Conservation (phyloP, 2,113 vertebrate genomes). For the Casuarius casuarius region DNA sequence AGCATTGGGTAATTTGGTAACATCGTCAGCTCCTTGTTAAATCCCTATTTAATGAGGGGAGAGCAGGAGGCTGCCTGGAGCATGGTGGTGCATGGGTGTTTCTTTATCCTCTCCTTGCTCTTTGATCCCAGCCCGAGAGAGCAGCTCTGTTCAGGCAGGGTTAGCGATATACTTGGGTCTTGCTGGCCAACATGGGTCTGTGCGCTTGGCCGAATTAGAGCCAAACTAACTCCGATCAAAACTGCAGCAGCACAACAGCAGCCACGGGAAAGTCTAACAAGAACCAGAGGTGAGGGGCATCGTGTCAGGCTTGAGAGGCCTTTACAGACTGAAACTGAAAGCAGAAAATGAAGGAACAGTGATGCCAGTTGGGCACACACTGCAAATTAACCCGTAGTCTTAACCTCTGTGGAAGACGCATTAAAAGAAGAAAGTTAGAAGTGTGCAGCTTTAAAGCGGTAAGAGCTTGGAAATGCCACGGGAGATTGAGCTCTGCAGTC, state of each 20-base stretch:
- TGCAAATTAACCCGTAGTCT: not conserved
- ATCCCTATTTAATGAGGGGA: not conserved
- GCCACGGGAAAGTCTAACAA: not conserved
- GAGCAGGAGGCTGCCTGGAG: not conserved
- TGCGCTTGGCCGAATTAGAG: not conserved
- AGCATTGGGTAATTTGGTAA: not conserved
- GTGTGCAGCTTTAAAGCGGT: not conserved
- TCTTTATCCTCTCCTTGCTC: not conserved
- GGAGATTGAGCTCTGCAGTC: not conserved
- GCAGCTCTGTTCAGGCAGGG: not conserved
- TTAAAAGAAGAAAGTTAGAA: not conserved
- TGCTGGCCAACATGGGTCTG: not conserved
- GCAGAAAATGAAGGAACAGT: not conserved
- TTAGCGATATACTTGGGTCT: not conserved
- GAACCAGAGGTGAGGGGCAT: not conserved
- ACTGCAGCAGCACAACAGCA: not conserved
- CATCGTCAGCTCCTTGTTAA: not conserved
- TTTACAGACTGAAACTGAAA: constrained; percentile 52
- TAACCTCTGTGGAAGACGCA: not conserved
- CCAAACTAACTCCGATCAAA: not conserved
- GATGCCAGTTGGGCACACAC: not conserved
- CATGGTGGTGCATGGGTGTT: not conserved
- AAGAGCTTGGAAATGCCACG: not conserved
- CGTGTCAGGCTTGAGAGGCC: not conserved
- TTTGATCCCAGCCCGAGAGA: not conserved